Base-by-base conservation (phyloP, 2,888 invertebrate species). In the Watsonalla binaria region DNA sequence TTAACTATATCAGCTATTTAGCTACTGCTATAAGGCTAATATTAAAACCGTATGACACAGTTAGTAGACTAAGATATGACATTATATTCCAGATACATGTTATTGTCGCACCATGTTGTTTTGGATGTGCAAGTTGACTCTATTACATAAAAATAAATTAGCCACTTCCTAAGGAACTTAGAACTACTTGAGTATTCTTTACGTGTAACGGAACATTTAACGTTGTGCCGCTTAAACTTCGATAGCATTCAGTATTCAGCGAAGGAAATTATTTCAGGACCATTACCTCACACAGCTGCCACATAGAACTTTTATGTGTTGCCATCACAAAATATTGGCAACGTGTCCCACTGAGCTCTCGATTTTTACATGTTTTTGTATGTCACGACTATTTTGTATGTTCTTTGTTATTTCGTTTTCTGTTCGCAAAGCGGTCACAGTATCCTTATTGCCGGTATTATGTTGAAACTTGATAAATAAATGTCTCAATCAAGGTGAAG, bases 281-380 rank as follows among this genome's bases (percentile, higher is more conserved):
- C 84, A 84, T 84, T 84, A 83, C 78, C 78, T 70, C 74, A 65
- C 75, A 63, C 83, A 83, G 79, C 77, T 81, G 81, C 73, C 76
- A 70, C 74, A 70, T 67, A 68, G 66, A 67, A 77, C 71, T 72
- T 76, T 73, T 75, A 72, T 71, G 65, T 68, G 72, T 71, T 72
- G 70, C 72, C 70, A 70, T 72, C 69, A 70, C 65, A 62, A 59
- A 66, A 58, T 60, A 42, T 42, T 42, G 42, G 42, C 42, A 42
- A 42, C 42, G 11, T 11, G 11, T 42, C 8, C 42, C 11, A 42
- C 9, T 42, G 11, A 42, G 42, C 42, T 42, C 42, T 11, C 42
- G 2, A 9, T 42, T 42, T 42, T 42, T 11, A 42, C 42, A 42
- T 8, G 42, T 42, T 42, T 24, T 11, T 42, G 9, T 37, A 37